Conservation (phyloP, 2,797 vertebrate species). For the Momotus momota region DNA sequence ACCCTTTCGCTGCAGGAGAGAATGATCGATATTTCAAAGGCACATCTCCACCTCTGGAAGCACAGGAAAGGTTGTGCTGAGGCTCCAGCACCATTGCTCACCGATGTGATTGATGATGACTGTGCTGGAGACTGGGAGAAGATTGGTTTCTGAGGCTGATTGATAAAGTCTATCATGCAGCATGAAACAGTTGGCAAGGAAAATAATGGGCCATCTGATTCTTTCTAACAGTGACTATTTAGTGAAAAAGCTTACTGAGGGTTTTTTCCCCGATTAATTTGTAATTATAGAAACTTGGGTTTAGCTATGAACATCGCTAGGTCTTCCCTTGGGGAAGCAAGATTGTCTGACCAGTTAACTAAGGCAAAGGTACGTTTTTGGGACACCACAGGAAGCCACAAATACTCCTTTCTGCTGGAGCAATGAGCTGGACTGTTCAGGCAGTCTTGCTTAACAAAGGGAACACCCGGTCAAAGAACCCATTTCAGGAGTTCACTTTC, state of each 20-base stretch:
- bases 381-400: background rate
- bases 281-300: background rate
- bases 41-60: background rate
- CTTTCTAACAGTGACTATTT: background rate
- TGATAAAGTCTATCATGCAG: constrained; percentile 63
- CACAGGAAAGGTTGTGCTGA: background rate
- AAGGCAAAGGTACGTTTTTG: background rate
- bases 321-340: background rate
- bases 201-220: constrained; percentile 5
- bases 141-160: constrained; percentile 60
- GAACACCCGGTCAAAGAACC: background rate
- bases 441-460: background rate
- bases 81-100: background rate
- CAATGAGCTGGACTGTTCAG: background rate
- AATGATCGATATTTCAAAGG: background rate
- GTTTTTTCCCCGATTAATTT: background rate
- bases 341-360: background rate
- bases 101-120: constrained; percentile 33
- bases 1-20: background rate
- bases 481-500: background rate
- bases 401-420: background rate
- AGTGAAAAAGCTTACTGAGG: background rate
- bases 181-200: constrained; percentile 37
- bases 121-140: constrained; percentile 4
- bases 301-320: background rate